A percentile compares a stretch with the other conserved stretches of the same genome.
Evolutionary conservation across 2,113 vertebrate genomes (phyloP).

Genomic region (Microcebus griseorufus): DNA sequence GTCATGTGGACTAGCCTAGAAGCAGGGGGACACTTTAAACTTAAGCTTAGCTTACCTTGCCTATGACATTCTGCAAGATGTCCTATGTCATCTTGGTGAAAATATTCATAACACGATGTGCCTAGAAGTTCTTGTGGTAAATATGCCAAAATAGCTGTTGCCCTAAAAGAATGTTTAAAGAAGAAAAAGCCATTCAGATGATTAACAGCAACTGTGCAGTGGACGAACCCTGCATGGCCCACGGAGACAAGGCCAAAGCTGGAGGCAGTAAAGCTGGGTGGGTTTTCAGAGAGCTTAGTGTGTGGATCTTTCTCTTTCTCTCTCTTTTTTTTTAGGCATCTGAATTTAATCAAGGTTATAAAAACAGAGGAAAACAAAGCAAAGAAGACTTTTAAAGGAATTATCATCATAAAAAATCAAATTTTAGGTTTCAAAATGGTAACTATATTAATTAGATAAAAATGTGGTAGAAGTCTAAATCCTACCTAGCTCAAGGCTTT

Average conservation of each 20-base stretch:
- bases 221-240: neutral
- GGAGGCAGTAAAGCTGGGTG: neutral
- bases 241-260: neutral
- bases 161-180: conserved; percentile 84
- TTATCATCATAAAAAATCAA: conserved; percentile 25
- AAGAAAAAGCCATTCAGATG: neutral
- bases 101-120: conserved; percentile 99
- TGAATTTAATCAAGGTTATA: neutral
- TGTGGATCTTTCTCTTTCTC: too few relatives aligned
- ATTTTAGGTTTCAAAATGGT: conserved; percentile 18
- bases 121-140: conserved; percentile 98
- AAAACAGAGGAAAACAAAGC: conserved; percentile 5
- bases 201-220: neutral
- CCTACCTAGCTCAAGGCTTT: neutral
- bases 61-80: conserved; percentile 97
- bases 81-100: conserved; percentile 98
- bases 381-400: neutral
- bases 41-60: conserved; percentile 89
- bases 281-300: neutral
- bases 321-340: neutral
- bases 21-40: neutral
- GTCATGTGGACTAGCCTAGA: neutral
- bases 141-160: conserved; percentile 97
- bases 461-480: neutral
- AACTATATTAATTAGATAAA: neutral